A percentile compares a stretch with the other conserved stretches of the same genome.
Conservation (phyloP, 35 echinoderm and acorn worm species). For the Apostichopus californicus region DNA sequence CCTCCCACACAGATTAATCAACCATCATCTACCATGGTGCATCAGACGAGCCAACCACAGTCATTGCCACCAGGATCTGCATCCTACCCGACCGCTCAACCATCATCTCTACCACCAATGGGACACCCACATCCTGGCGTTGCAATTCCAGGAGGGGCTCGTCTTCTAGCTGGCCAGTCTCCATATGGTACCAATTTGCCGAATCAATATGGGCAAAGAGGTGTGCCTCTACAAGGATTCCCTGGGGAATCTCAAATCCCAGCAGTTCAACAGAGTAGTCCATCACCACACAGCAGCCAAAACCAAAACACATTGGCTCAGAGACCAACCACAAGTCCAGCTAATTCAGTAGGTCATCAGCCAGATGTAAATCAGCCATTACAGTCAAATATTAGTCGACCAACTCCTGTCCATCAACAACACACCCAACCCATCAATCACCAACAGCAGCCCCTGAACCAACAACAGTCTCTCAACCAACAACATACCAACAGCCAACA, state of each 20-base stretch:
- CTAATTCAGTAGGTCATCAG: not conserved
- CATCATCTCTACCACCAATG: not conserved
- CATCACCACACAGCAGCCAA: not conserved
- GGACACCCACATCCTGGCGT: not conserved
- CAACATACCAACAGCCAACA: not conserved
- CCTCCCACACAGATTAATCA: not conserved
- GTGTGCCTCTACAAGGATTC: not conserved
- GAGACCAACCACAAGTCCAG: not conserved
- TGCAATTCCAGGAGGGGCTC: not conserved
- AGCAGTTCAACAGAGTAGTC: not conserved
- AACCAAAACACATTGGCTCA: not conserved
- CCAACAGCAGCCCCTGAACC: not conserved
- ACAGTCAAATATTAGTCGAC: not conserved
- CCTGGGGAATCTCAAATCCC: constrained; percentile 15
- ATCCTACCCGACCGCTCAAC: not conserved
- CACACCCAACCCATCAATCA: constrained; percentile 6
- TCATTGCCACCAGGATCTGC: not conserved
- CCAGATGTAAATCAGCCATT: not conserved
- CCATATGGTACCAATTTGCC: not conserved
- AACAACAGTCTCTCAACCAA: not conserved
- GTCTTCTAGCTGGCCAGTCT: not conserved
- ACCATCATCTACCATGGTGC: not conserved
- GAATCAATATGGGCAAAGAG: not conserved
- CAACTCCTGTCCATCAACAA: not conserved
- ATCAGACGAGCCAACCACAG: not conserved